Conservation (phyloP, 1,140 invertebrate genomes). For the Bombus ignitus region DNA sequence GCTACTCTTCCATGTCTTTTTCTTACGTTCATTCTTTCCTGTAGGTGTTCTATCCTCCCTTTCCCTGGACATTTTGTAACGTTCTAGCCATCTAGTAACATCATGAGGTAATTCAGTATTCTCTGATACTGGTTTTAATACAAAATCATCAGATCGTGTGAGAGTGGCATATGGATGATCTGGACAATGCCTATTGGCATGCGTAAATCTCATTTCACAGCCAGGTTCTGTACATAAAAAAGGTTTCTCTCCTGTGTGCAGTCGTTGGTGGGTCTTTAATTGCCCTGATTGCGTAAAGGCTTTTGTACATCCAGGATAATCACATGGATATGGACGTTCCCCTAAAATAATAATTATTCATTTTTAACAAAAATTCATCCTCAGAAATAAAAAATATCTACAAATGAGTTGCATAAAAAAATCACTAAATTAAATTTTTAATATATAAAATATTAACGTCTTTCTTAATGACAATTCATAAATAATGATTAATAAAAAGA, state of each 20-base stretch:
- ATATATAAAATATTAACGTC: not conserved
- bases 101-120: conserved; percentile 84
- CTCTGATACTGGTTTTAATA: conserved; percentile 82
- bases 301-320: conserved; percentile 89
- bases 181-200: conserved; percentile 90
- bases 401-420: not conserved
- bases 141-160: conserved; percentile 83
- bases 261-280: conserved; percentile 91
- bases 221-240: conserved; percentile 88
- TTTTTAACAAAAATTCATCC: conserved; percentile 27
- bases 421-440: not conserved
- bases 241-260: conserved; percentile 93
- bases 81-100: conserved; percentile 84
- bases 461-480: not conserved
- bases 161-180: conserved; percentile 85
- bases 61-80: conserved; percentile 81
- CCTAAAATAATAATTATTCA: conserved; percentile 82
- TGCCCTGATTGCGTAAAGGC: conserved; percentile 93
- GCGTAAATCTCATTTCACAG: conserved; percentile 89
- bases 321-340: conserved; percentile 90
- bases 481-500: not conserved
- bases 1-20: conserved; percentile 78
- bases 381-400: not conserved
- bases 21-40: conserved; percentile 79
- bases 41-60: conserved; percentile 82